Percentiles rank a stretch among this genome's conserved stretches.
These are phyloP conservation scores for Apodemus sylvaticus DNA, from an alignment of 2,113 vertebrate species.

Conservation along the genomic window DNA sequence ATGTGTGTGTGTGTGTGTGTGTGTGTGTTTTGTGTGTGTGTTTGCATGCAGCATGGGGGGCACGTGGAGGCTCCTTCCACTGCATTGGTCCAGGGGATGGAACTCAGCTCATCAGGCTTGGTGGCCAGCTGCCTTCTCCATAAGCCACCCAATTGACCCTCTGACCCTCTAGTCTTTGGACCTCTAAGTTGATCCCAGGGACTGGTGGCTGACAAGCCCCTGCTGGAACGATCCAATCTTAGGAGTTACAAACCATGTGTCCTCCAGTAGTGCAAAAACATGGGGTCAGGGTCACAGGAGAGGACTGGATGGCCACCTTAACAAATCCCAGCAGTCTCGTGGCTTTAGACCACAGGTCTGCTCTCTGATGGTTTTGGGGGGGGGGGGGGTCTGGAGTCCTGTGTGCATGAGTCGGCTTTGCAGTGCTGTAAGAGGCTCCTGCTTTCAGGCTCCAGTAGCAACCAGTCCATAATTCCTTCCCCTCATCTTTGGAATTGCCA, in stretches of 20 bases:
- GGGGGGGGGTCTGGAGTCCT: no score
- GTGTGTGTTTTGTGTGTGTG: not conserved
- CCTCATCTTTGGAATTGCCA: not conserved
- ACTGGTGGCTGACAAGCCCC: not conserved
- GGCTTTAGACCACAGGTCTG: not conserved
- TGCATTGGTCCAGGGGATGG: not conserved
- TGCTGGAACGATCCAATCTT: not conserved
- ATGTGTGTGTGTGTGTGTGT: not conserved
- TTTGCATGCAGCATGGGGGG: no score
- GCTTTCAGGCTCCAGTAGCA: not conserved
- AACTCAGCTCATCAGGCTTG: not conserved
- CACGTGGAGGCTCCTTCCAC: not conserved
- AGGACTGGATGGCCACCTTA: not conserved
- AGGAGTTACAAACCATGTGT: not conserved
- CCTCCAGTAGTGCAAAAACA: not conserved
- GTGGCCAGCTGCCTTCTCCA: not conserved
- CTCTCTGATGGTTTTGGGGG: not conserved
- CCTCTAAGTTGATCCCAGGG: not conserved
- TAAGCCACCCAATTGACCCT: not conserved
- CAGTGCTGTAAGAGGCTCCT: not conserved
- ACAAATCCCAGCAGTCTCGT: not conserved
- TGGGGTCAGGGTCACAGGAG: not conserved
- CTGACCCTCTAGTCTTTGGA: not conserved
- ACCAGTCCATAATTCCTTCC: rapidly evolving
- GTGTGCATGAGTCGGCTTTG: not conserved